Evolutionary conservation across 2,113 vertebrate species (phyloP).

Genomic region (Mesitornis unicolor): DNA sequence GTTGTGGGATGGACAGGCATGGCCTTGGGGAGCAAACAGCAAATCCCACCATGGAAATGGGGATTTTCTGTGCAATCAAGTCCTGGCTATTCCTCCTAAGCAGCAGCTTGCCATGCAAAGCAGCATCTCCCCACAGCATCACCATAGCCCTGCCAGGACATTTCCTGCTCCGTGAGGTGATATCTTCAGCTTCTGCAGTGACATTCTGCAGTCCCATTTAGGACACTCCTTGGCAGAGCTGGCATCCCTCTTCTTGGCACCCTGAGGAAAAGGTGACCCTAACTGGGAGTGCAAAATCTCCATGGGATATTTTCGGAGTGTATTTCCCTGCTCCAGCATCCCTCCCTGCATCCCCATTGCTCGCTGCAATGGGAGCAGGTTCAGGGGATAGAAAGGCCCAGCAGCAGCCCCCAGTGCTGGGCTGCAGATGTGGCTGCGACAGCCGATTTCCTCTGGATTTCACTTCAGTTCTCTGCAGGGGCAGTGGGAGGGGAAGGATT

Average conservation of each 20-base stretch:
- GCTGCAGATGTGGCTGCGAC: rapidly evolving
- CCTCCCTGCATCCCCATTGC: background rate
- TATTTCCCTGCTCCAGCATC: background rate
- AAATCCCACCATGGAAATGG: background rate
- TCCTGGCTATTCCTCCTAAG: background rate
- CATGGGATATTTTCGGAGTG: background rate
- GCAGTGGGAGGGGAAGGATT: background rate
- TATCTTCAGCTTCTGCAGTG: background rate
- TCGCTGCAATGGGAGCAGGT: too few relatives aligned
- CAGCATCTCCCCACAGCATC: background rate
- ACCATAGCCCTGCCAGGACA: background rate
- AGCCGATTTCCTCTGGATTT: background rate
- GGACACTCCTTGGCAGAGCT: background rate
- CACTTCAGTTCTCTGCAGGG: background rate
- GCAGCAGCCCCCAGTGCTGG: background rate
- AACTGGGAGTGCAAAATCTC: background rate
- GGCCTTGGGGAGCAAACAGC: background rate
- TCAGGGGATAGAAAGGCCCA: too few relatives aligned
- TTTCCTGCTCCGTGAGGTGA: background rate
- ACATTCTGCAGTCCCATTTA: too few relatives aligned
- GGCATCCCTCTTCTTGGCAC: background rate
- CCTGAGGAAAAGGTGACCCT: background rate
- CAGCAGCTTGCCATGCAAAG: background rate
- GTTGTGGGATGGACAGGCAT: rapidly evolving
- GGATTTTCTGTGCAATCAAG: background rate